Conservation (phyloP, 2,113 vertebrate species). For the Recurvirostra avosetta region DNA sequence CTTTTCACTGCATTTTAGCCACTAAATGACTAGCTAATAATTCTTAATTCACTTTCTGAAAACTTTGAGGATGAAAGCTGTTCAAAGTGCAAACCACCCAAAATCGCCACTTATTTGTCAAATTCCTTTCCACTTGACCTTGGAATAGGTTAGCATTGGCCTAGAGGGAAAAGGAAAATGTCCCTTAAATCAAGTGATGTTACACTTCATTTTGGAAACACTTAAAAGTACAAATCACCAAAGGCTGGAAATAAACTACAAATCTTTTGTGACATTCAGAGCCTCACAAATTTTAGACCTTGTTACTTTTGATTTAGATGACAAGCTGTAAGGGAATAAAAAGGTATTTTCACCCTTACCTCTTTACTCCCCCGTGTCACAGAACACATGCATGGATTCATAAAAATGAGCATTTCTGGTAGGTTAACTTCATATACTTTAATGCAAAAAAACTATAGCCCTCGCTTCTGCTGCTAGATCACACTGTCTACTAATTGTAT, state of each 20-base stretch:
- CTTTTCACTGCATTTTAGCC: neutral
- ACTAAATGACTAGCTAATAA: neutral
- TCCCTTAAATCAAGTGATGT: conserved; percentile 43
- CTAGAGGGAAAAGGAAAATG: conserved; percentile 35
- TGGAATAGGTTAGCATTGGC: conserved; percentile 33
- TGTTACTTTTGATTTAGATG: conserved; percentile 51
- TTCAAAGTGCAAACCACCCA: neutral
- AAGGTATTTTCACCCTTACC: conserved; percentile 17
- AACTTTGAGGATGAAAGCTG: neutral
- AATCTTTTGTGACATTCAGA: conserved; percentile 28
- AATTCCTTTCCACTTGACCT: conserved; percentile 41
- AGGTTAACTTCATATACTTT: neutral
- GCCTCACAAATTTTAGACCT: conserved; percentile 11
- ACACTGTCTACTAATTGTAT: neutral
- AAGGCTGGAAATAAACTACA: conserved; percentile 27
- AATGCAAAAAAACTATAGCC: neutral
- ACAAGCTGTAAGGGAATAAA: neutral
- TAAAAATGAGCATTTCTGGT: neutral
- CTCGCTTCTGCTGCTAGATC: neutral
- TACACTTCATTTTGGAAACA: conserved; percentile 37
- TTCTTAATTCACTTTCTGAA: neutral
- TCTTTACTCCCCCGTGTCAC: neutral
- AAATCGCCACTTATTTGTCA: conserved; percentile 27
- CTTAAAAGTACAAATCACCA: conserved; percentile 39
- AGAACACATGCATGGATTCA: neutral